A percentile compares a stretch with the other conserved stretches of the same genome.
These are phyloP conservation scores for Pyralis farinalis DNA, from an alignment of 2,888 invertebrate genomes.

Conservation along the genomic window DNA sequence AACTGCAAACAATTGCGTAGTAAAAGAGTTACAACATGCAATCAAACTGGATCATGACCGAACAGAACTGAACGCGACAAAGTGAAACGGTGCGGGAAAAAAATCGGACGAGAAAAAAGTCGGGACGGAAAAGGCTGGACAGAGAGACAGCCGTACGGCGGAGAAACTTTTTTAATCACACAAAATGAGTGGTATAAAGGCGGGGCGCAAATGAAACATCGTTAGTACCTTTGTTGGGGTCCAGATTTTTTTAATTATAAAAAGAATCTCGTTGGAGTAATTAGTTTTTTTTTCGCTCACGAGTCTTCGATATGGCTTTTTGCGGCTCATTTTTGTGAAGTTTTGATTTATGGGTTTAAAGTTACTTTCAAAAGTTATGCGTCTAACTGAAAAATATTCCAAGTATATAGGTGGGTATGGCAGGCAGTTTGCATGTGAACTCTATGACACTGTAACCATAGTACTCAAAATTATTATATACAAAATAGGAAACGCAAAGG, in stretches of 20 bases:
- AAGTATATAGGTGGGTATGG: no score
- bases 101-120: background rate
- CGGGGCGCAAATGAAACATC: conserved; percentile 14
- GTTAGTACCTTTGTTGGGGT: conserved; percentile 20
- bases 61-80: background rate
- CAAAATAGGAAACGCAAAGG: no score
- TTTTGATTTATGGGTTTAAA: background rate
- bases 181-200: conserved; percentile 25
- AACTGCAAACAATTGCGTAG: background rate
- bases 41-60: background rate
- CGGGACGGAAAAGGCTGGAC: background rate
- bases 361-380: no score
- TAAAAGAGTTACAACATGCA: background rate
- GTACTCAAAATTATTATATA: no score
- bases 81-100: background rate
- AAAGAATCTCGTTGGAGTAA: conserved; percentile 10
- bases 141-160: background rate
- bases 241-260: conserved; percentile 25
- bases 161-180: conserved; percentile 13
- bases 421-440: no score
- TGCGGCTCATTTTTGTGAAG: background rate
- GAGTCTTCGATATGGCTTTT: background rate
- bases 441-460: no score
- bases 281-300: conserved; percentile 10
- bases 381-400: no score